phyloP scores from a whole-genome alignment of 2,797 vertebrate genomes.

The Lates japonicus region DNA sequence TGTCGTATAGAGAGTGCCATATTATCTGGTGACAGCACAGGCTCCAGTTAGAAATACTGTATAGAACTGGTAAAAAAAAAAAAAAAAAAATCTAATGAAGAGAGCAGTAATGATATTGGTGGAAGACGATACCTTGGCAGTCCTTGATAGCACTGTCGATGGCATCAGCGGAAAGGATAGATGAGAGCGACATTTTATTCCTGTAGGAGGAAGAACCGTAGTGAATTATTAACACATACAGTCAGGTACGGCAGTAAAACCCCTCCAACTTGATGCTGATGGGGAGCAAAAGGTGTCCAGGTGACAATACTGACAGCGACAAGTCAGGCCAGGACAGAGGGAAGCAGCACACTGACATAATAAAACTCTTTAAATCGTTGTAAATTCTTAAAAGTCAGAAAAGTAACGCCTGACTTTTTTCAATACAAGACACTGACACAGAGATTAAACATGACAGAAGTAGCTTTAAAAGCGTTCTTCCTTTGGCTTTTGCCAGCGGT shows the following conservation, averaged over 20 bases:
- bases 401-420: not conserved
- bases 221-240: slow-evolving; percentile 77
- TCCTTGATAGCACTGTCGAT: slow-evolving; percentile 94
- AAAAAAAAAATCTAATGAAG: slow-evolving; percentile 39
- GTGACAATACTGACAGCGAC: not conserved
- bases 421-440: not conserved
- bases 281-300: slow-evolving; percentile 19
- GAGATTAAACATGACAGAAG: not conserved
- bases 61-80: not conserved
- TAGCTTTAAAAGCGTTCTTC: not conserved
- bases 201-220: slow-evolving; percentile 80
- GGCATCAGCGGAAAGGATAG: slow-evolving; percentile 93
- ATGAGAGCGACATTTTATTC: slow-evolving; percentile 94
- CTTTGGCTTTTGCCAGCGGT: not conserved
- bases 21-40: not conserved
- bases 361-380: not conserved
- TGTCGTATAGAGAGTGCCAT: not conserved
- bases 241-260: slow-evolving; percentile 40
- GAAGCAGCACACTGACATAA: not conserved
- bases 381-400: not conserved
- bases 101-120: slow-evolving; percentile 67
- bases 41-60: slow-evolving; percentile 15
- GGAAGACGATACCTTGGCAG: slow-evolving; percentile 94
- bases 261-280: slow-evolving; percentile 4
- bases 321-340: not conserved